phyloP scores from a whole-genome alignment of 1,140 invertebrate species.

The Campodea augens region DNA sequence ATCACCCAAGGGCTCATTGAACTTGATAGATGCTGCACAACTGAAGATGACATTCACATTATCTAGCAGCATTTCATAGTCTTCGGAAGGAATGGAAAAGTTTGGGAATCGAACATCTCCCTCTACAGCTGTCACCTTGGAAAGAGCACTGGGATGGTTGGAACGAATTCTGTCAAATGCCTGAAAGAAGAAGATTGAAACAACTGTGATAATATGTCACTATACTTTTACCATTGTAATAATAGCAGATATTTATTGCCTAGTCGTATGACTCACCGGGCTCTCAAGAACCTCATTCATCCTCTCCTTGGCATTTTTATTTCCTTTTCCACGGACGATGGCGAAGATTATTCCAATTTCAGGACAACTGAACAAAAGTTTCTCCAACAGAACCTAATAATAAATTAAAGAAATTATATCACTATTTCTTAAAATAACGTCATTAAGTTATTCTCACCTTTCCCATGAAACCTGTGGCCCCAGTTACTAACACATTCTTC shows the following conservation, averaged over 20 bases:
- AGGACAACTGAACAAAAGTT: neutral
- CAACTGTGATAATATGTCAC: neutral
- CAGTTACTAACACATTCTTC: constrained; percentile 34
- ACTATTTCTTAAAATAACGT: constrained; percentile 22
- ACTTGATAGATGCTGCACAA: constrained; percentile 66
- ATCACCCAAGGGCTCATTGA: constrained; percentile 28
- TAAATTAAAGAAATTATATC: constrained; percentile 21
- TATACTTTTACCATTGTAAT: neutral
- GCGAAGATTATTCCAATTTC: neutral
- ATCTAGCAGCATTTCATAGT: constrained; percentile 30
- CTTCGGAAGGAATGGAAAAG: constrained; percentile 34
- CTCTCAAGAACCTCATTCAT: neutral
- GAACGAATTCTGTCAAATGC: constrained; percentile 22
- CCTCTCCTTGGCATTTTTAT: neutral
- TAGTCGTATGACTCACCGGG: neutral
- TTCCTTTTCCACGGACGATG: neutral
- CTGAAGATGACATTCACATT: constrained; percentile 69
- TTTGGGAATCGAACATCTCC: constrained; percentile 34
- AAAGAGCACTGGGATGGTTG: constrained; percentile 20
- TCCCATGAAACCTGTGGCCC: constrained; percentile 50
- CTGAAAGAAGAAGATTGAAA: constrained; percentile 11
- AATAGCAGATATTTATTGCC: neutral
- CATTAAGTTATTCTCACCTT: constrained; percentile 30
- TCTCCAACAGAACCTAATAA: neutral
- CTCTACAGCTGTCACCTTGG: constrained; percentile 28